A percentile compares a stretch with the other conserved stretches of the same genome.
phyloP scores from a whole-genome alignment of 2,113 vertebrate genomes.

The Spheniscus mendiculus region DNA sequence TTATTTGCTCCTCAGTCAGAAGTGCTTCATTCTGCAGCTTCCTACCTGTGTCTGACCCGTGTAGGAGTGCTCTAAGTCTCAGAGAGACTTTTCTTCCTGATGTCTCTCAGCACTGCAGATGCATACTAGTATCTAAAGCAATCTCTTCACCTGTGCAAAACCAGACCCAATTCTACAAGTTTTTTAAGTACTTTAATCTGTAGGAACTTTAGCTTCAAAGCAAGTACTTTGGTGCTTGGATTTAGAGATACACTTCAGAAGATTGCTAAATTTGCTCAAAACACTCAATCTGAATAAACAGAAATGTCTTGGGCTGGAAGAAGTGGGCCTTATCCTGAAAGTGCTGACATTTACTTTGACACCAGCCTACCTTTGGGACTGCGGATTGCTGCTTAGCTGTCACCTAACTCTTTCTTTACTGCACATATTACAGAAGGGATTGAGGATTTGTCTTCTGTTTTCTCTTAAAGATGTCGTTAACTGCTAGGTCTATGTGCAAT shows the following conservation, averaged over 20 bases:
- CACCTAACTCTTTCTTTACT: neutral
- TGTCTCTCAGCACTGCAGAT: neutral
- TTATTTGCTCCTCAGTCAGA: neutral
- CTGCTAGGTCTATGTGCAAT: neutral
- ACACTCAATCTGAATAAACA: neutral
- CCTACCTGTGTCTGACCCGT: neutral
- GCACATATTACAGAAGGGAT: neutral
- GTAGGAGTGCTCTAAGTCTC: neutral
- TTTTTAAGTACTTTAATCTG: slow-evolving; percentile 23
- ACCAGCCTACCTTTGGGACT: neutral
- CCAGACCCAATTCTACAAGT: neutral
- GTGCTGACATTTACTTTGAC: neutral
- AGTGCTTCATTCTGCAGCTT: neutral
- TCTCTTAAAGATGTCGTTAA: neutral
- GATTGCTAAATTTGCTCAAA: neutral
- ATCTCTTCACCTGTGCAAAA: neutral
- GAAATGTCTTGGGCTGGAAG: neutral
- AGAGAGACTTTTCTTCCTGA: neutral
- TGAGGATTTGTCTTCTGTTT: neutral
- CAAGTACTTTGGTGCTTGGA: rapidly evolving
- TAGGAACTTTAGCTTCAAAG: slow-evolving; percentile 26
- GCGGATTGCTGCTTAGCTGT: neutral
- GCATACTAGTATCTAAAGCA: neutral
- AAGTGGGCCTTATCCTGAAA: neutral
- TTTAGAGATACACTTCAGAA: neutral